phyloP scores from a whole-genome alignment of 2,888 invertebrate genomes.

The Nephrotoma guestfalica region DNA sequence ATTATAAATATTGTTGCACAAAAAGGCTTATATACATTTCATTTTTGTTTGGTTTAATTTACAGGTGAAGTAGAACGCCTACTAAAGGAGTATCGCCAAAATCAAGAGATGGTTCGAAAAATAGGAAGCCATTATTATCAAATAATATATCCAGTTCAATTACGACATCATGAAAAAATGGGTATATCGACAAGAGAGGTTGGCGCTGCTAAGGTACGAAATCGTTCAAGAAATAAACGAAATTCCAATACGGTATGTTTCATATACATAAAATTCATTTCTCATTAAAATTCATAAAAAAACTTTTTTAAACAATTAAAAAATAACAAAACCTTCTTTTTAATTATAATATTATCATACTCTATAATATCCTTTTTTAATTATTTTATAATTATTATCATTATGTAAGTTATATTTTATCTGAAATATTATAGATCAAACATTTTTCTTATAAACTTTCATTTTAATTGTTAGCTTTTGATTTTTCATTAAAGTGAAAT shows the following conservation, averaged over 20 bases:
- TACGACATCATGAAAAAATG: conserved; percentile 91
- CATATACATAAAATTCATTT: conserved; percentile 3
- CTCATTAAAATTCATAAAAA: background rate
- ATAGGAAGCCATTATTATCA: conserved; percentile 87
- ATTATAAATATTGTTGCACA: background rate
- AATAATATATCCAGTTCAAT: conserved; percentile 87
- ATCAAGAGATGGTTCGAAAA: conserved; percentile 81
- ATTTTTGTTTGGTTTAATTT: conserved; percentile 15
- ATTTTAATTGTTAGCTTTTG: background rate
- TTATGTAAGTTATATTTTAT: background rate
- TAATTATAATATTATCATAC: background rate
- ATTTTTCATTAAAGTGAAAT: background rate
- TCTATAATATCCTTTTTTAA: background rate
- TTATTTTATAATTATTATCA: background rate
- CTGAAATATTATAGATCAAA: background rate
- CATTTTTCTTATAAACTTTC: background rate
- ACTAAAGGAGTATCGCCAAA: conserved; percentile 79
- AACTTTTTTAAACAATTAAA: background rate
- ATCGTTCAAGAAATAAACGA: conserved; percentile 33
- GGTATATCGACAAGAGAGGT: conserved; percentile 88
- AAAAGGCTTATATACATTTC: background rate
- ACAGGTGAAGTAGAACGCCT: conserved; percentile 84
- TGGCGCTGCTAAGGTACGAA: conserved; percentile 71
- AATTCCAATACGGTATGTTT: conserved; percentile 37
- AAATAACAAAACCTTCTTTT: background rate